Evolutionary conservation across 2,888 invertebrate species (phyloP).

Genomic region (Thymelicus acteon): DNA sequence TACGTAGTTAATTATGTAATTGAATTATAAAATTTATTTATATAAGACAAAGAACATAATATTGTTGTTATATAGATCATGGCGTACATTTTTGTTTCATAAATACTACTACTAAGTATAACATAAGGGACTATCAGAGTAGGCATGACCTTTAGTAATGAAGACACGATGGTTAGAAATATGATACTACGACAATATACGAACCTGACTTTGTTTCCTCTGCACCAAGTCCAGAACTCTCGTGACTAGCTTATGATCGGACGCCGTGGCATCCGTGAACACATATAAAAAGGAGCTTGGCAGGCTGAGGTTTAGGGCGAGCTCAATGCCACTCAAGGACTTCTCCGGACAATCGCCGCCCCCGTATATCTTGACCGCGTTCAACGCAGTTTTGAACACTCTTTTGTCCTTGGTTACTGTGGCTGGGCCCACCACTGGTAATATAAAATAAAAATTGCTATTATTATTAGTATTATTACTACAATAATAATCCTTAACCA

Average conservation of each 20-base stretch:
- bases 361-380: slow-evolving; percentile 85
- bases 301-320: slow-evolving; percentile 86
- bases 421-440: slow-evolving; percentile 86
- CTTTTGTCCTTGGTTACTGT: slow-evolving; percentile 86
- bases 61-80: too few relatives aligned
- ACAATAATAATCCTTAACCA: too few relatives aligned
- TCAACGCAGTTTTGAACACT: slow-evolving; percentile 84
- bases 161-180: too few relatives aligned
- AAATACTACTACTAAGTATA: too few relatives aligned
- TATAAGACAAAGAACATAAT: too few relatives aligned
- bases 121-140: too few relatives aligned
- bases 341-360: slow-evolving; percentile 92
- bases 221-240: slow-evolving; percentile 88
- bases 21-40: too few relatives aligned
- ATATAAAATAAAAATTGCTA: not conserved
- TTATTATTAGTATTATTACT: not conserved
- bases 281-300: slow-evolving; percentile 90
- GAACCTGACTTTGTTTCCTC: slow-evolving; percentile 88
- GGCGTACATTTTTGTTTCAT: too few relatives aligned
- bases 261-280: slow-evolving; percentile 90
- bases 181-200: not conserved
- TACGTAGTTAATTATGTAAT: too few relatives aligned
- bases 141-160: too few relatives aligned
- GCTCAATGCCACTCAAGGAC: slow-evolving; percentile 87
- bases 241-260: slow-evolving; percentile 86